Percentiles rank a stretch among this genome's conserved stretches.
phyloP scores from a whole-genome alignment of 2,113 vertebrate genomes.

The Sitta europaea region DNA sequence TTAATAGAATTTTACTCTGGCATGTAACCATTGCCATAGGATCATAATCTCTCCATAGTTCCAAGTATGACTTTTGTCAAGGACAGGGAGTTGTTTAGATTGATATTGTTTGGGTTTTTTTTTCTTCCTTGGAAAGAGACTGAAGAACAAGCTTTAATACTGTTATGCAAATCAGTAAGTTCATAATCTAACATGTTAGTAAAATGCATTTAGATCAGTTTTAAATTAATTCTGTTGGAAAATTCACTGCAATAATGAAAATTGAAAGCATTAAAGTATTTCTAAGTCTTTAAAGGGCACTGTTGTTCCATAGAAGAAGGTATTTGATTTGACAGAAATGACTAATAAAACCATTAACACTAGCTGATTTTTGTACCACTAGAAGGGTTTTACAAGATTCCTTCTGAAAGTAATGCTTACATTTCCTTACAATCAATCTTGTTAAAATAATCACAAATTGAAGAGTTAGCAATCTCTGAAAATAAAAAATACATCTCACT shows the following conservation, averaged over 20 bases:
- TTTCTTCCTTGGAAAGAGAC: not conserved
- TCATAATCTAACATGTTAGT: not conserved
- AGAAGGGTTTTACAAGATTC: not conserved
- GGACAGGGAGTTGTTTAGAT: not conserved
- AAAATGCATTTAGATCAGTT: not conserved
- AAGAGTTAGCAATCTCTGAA: not conserved
- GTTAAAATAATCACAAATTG: conserved; percentile 10
- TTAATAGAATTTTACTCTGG: not conserved
- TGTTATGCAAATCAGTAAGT: not conserved
- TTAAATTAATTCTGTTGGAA: not conserved
- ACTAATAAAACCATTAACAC: not conserved
- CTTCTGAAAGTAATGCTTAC: not conserved
- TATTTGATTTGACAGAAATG: conserved; percentile 5
- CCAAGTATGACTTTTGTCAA: not conserved
- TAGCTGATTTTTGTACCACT: not conserved
- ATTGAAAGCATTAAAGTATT: not conserved
- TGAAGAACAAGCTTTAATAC: not conserved
- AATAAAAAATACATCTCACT: not conserved
- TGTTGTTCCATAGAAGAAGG: not conserved
- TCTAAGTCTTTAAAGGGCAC: not conserved
- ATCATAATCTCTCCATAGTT: not conserved
- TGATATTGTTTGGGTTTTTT: not conserved
- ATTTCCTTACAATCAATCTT: not conserved
- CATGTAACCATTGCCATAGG: not conserved
- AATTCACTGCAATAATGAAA: not conserved